Percentiles rank a stretch among this genome's conserved stretches.
These are phyloP conservation scores for Acanthosepion lycidas DNA, from an alignment of 2,888 invertebrate species.

Conservation along the genomic window DNA sequence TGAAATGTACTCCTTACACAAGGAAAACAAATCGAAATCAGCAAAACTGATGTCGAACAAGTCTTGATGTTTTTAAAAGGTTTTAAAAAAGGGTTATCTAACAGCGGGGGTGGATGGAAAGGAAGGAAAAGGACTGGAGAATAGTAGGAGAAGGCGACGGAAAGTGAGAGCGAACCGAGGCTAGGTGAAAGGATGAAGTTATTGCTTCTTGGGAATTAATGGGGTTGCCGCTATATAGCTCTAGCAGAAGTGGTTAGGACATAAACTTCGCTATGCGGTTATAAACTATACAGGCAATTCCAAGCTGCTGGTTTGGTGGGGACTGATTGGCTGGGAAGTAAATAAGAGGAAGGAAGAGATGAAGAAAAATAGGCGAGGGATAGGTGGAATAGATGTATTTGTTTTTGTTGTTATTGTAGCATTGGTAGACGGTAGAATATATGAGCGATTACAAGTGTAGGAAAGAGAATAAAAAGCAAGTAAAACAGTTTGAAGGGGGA, in stretches of 20 bases:
- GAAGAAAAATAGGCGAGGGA: too few species aligned
- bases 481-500: too few species aligned
- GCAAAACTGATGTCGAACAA: background rate
- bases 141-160: background rate
- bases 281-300: background rate
- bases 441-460: too few species aligned
- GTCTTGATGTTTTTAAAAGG: background rate
- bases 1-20: background rate
- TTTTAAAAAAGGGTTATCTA: constrained; percentile 23
- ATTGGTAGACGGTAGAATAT: too few species aligned
- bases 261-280: background rate
- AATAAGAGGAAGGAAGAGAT: background rate
- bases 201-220: constrained; percentile 33
- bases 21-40: background rate
- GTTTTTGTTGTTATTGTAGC: too few species aligned
- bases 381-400: too few species aligned
- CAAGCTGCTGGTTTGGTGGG: background rate
- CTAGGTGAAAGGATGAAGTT: background rate
- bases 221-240: background rate
- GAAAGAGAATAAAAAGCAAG: too few species aligned
- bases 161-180: background rate
- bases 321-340: background rate
- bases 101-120: background rate
- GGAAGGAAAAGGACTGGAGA: background rate
- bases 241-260: constrained; percentile 33